Evolutionary conservation across 2,113 vertebrate species (phyloP).

Genomic region (Lepus timidus): DNA sequence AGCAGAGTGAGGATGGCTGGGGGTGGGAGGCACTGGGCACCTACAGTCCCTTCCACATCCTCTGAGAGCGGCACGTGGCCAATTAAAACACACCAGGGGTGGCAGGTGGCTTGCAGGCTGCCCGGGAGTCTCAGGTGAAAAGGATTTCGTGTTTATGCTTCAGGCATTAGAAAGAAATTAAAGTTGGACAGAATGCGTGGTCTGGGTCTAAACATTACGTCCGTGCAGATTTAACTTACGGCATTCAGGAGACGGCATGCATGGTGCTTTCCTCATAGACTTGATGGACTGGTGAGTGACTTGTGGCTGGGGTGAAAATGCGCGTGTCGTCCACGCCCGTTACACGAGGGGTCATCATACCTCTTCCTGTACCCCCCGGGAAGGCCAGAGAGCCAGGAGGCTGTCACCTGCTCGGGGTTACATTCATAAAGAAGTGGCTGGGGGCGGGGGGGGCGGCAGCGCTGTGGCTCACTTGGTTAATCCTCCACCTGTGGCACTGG

Average conservation of each 20-base stretch:
- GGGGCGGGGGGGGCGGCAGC: too few relatives aligned
- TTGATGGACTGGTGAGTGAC: not conserved
- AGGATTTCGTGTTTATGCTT: too few relatives aligned
- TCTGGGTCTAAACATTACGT: not conserved
- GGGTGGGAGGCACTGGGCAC: not conserved
- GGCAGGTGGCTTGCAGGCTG: not conserved
- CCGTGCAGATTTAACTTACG: not conserved
- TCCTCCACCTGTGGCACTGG: too few relatives aligned
- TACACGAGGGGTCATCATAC: not conserved
- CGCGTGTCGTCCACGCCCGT: not conserved
- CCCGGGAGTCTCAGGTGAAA: rapidly evolving
- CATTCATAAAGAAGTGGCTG: too few relatives aligned
- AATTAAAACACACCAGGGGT: rapidly evolving
- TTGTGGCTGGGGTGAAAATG: not conserved
- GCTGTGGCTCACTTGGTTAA: too few relatives aligned
- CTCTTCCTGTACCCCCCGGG: not conserved
- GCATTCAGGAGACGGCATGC: not conserved
- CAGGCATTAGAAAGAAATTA: not conserved
- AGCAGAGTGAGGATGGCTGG: not conserved
- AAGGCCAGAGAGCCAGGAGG: not conserved
- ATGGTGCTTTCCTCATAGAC: not conserved
- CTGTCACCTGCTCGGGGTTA: rapidly evolving
- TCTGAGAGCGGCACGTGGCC: not conserved
- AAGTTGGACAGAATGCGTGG: not conserved
- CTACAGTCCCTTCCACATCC: rapidly evolving